Evolutionary conservation across 1,140 invertebrate genomes (phyloP).

Genomic region (Zaprionus davidi): DNA sequence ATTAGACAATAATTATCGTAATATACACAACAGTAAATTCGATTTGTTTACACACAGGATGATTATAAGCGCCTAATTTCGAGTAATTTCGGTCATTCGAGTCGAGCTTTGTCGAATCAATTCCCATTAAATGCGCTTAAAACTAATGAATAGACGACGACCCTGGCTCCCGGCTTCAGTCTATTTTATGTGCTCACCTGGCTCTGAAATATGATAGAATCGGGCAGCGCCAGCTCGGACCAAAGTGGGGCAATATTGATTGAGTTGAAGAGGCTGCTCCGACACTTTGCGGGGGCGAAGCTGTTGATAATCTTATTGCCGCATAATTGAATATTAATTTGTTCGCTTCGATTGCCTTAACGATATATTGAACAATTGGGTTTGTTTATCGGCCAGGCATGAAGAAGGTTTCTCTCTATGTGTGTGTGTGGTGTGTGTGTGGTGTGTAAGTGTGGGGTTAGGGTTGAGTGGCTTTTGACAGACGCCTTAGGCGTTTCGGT

Average conservation of each 20-base stretch:
- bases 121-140: conserved; percentile 5
- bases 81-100: background rate
- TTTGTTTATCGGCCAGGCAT: conserved; percentile 24
- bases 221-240: background rate
- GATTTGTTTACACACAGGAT: background rate
- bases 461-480: conserved; percentile 40
- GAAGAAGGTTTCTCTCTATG: background rate
- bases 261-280: conserved; percentile 19
- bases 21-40: background rate
- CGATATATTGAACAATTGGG: conserved; percentile 42
- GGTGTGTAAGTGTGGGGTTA: background rate
- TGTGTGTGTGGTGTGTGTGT: background rate
- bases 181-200: background rate
- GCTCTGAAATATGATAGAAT: conserved; percentile 3
- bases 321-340: conserved; percentile 78
- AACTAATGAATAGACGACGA: conserved; percentile 8
- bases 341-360: conserved; percentile 52
- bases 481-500: conserved; percentile 35
- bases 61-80: background rate
- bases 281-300: conserved; percentile 1
- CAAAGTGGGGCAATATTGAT: conserved; percentile 44
- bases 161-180: background rate
- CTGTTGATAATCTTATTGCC: conserved; percentile 49
- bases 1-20: background rate
- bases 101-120: conserved; percentile 13